These are phyloP conservation scores for Habropoda laboriosa DNA, from an alignment of 1,140 invertebrate genomes.

Conservation along the genomic window DNA sequence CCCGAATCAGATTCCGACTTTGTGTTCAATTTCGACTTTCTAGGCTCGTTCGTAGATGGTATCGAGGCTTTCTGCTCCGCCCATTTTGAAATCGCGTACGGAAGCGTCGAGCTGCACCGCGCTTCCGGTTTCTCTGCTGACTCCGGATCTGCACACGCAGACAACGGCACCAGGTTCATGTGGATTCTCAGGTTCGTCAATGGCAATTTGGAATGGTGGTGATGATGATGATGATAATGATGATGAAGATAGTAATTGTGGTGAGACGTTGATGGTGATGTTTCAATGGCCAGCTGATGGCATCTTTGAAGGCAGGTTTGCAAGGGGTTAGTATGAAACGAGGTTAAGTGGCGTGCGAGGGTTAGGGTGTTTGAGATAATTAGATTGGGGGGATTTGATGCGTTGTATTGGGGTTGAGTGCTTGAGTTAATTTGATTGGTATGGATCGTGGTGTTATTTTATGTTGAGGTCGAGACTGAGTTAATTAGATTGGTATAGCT, in stretches of 20 bases:
- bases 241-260: neutral
- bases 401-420: too few species aligned
- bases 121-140: slow-evolving; percentile 11
- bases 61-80: slow-evolving; percentile 55
- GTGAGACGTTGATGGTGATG: neutral
- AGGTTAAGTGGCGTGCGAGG: neutral
- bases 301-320: slow-evolving; percentile 1
- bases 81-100: slow-evolving; percentile 71
- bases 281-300: neutral
- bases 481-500: too few species aligned
- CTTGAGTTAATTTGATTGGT: too few species aligned
- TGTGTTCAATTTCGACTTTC: slow-evolving; percentile 50
- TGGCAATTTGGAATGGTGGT: neutral
- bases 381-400: too few species aligned
- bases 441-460: too few species aligned
- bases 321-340: neutral
- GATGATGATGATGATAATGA: neutral
- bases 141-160: slow-evolving; percentile 18
- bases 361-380: neutral
- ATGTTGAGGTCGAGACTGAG: too few species aligned
- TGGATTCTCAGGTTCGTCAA: neutral
- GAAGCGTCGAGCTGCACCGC: slow-evolving; percentile 65
- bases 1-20: slow-evolving; percentile 70
- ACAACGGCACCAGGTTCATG: neutral
- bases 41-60: neutral